Evolutionary conservation across 2,113 vertebrate species (phyloP).

Genomic region (Aegithalos caudatus): DNA sequence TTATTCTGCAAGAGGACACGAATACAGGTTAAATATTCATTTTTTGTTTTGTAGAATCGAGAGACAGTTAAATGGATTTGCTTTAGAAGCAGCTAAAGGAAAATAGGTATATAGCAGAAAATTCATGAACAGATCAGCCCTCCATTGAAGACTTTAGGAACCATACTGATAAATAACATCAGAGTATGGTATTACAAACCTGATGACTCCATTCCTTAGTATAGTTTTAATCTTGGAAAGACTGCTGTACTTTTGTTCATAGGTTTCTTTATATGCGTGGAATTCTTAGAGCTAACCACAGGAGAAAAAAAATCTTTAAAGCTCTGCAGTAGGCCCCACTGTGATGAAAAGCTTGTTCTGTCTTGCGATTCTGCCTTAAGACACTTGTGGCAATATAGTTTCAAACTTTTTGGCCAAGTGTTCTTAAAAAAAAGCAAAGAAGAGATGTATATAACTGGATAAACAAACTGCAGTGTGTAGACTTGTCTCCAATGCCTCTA

Average conservation of each 20-base stretch:
- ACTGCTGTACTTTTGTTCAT: background rate
- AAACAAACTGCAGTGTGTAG: background rate
- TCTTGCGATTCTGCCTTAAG: background rate
- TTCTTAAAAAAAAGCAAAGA: background rate
- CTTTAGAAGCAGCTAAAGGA: background rate
- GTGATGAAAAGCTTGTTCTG: background rate
- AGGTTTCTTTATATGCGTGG: background rate
- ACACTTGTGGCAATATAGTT: background rate
- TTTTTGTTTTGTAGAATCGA: background rate
- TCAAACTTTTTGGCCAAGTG: background rate
- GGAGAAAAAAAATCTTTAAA: background rate
- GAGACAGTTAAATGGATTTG: background rate
- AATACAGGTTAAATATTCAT: background rate
- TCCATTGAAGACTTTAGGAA: background rate
- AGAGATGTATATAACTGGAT: background rate
- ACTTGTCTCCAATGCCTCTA: background rate
- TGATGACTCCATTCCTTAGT: background rate
- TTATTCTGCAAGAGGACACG: background rate
- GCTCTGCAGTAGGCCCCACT: background rate
- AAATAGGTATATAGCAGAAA: background rate
- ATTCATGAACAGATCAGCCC: background rate
- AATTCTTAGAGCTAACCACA: background rate
- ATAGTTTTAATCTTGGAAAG: background rate
- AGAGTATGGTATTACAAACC: background rate
- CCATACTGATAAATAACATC: background rate